These are phyloP conservation scores for Calliopum simillimum DNA, from an alignment of 2,888 invertebrate species.

Conservation along the genomic window DNA sequence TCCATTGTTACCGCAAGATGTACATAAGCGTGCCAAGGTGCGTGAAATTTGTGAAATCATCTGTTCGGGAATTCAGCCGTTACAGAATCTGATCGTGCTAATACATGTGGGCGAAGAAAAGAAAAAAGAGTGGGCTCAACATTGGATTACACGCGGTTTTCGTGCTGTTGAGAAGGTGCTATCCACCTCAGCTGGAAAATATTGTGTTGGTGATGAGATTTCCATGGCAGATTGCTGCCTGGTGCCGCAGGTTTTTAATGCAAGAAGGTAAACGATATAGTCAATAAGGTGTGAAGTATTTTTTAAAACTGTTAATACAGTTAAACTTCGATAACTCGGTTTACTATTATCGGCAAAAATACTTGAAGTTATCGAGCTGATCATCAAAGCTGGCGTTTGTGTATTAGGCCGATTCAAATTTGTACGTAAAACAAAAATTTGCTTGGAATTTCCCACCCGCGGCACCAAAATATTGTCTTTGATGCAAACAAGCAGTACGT, in stretches of 20 bases:
- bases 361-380: too few relatives aligned
- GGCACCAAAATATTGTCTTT: too few relatives aligned
- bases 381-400: too few relatives aligned
- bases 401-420: too few relatives aligned
- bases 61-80: slow-evolving; percentile 93
- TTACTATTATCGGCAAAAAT: too few relatives aligned
- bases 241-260: slow-evolving; percentile 96
- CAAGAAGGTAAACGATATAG: slow-evolving; percentile 75
- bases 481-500: too few relatives aligned
- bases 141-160: slow-evolving; percentile 92
- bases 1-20: slow-evolving; percentile 89
- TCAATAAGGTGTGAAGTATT: neutral
- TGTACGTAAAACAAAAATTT: too few relatives aligned
- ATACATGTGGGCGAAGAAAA: slow-evolving; percentile 90
- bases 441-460: too few relatives aligned
- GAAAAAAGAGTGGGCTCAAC: slow-evolving; percentile 92
- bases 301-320: neutral
- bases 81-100: slow-evolving; percentile 92
- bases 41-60: slow-evolving; percentile 93
- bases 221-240: slow-evolving; percentile 95
- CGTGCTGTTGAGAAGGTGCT: slow-evolving; percentile 89
- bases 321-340: neutral
- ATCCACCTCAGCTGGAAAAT: slow-evolving; percentile 86
- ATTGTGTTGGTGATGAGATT: slow-evolving; percentile 93
- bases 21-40: slow-evolving; percentile 89